These are phyloP conservation scores for Drosophila guanche DNA, from an alignment of 1,140 invertebrate species.

Conservation along the genomic window DNA sequence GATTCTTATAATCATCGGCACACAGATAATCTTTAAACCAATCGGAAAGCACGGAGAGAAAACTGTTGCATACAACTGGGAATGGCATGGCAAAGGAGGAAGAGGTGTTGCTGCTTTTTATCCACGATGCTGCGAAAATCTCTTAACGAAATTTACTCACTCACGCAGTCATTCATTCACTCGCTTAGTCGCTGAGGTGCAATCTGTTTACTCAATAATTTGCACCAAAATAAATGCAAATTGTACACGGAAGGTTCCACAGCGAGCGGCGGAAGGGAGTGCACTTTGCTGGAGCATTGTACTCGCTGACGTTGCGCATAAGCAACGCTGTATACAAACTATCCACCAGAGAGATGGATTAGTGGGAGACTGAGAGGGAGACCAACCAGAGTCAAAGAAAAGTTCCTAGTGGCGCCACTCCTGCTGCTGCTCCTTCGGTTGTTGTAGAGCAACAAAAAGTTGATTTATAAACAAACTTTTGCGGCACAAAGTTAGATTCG, in stretches of 20 bases:
- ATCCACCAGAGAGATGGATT: constrained; percentile 40
- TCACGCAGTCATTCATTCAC: constrained; percentile 13
- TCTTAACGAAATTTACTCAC: constrained; percentile 38
- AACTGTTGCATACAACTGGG: constrained; percentile 29
- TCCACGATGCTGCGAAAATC: constrained; percentile 43
- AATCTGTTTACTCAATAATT: constrained; percentile 71
- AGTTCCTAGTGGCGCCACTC: neutral
- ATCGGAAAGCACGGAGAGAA: constrained; percentile 16
- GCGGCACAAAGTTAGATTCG: constrained; percentile 63
- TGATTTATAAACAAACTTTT: constrained; percentile 79
- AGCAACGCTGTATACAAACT: constrained; percentile 42
- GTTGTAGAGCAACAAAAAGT: constrained; percentile 46
- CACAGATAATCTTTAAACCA: constrained; percentile 20
- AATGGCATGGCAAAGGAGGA: neutral
- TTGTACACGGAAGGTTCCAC: constrained; percentile 45
- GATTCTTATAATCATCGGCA: constrained; percentile 46
- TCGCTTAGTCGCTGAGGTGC: constrained; percentile 32
- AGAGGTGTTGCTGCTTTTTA: constrained; percentile 13
- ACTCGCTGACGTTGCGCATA: constrained; percentile 53
- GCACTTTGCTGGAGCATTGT: constrained; percentile 39
- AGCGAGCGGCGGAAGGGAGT: constrained; percentile 21
- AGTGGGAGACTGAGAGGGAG: neutral
- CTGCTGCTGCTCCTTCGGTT: neutral
- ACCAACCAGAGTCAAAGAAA: constrained; percentile 31
- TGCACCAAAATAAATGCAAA: constrained; percentile 65